Base-by-base conservation (phyloP, 1,140 invertebrate genomes). In the Zaprionus africanus region DNA sequence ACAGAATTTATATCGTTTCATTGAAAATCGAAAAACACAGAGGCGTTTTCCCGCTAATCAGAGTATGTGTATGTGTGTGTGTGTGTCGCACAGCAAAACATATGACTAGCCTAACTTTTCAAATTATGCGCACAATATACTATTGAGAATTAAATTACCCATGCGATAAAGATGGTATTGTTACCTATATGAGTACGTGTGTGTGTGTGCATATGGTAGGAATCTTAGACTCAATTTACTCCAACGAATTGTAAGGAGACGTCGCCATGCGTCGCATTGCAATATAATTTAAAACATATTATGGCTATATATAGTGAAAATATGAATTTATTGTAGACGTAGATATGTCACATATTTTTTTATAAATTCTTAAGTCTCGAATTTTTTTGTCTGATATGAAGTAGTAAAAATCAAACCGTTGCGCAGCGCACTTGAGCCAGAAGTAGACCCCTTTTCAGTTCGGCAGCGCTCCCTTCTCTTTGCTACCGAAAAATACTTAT, bases 1-100 rank as follows among this genome's bases (percentile, higher is more conserved):
- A 73, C 69, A 31, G 19, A 57, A 66, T 57, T 77, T 67, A 61
- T 57, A 61, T 41, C 59, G 56, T 77, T 71, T 38, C 38, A 73
- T 61, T 66, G 62, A 46, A 46, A 58, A 66, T 61, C 51, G 38
- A 59, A 34, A 59, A 41, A 51, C 41, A 46, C 70, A 58, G 51
- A 72, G 56, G 26, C 61, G 38, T 54, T 49, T 67, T 24, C 54
- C 12, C 51, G 36, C 54, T 65, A 51, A 51, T 51, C 46, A 51
- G 24, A 22, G 46, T 13, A 51, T n/a, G 17, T 13, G 24, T 22
- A 19, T 22, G 4, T n/a, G 17, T 13, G 24, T 12, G 46, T 12
- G 4, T 51, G 9, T 51, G n/a, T 49, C 9, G 46, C 46, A 6
- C 15, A 19, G 19, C 46, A 13, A 51, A 51, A 24, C 46, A 24